Evolutionary conservation across 2,888 invertebrate species (phyloP).

Genomic region (Hipparchia semele): DNA sequence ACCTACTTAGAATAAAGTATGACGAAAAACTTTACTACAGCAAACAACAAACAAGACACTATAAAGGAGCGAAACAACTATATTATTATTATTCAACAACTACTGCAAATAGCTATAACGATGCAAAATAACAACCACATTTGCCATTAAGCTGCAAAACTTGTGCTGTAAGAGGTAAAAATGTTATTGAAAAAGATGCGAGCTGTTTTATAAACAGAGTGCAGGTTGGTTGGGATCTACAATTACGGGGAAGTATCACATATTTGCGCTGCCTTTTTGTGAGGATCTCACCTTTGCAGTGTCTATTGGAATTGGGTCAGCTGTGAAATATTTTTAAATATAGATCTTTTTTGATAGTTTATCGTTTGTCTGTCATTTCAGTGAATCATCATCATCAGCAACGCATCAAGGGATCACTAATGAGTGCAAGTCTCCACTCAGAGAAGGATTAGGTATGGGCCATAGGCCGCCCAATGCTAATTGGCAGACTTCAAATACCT

Average conservation of each 20-base stretch:
- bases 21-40: not conserved
- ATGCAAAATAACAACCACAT: constrained; percentile 16
- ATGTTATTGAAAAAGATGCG: constrained; percentile 11
- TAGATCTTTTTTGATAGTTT: not conserved
- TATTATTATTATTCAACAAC: constrained; percentile 31
- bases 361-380: not conserved
- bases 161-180: constrained; percentile 10
- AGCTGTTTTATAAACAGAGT: constrained; percentile 4
- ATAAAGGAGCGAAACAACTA: constrained; percentile 31
- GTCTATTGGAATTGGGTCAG: not conserved
- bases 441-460: no score
- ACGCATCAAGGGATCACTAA: no score
- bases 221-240: constrained; percentile 2
- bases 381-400: no score
- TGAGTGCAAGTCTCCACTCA: no score
- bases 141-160: constrained; percentile 15
- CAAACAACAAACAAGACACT: not conserved
- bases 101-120: constrained; percentile 14
- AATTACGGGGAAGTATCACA: constrained; percentile 10
- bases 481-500: no score
- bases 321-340: not conserved
- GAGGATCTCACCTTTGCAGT: constrained; percentile 11
- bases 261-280: constrained; percentile 10
- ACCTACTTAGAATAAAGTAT: no score
- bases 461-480: no score